phyloP scores from a whole-genome alignment of 2,888 invertebrate species.

The Apamea epomidion region DNA sequence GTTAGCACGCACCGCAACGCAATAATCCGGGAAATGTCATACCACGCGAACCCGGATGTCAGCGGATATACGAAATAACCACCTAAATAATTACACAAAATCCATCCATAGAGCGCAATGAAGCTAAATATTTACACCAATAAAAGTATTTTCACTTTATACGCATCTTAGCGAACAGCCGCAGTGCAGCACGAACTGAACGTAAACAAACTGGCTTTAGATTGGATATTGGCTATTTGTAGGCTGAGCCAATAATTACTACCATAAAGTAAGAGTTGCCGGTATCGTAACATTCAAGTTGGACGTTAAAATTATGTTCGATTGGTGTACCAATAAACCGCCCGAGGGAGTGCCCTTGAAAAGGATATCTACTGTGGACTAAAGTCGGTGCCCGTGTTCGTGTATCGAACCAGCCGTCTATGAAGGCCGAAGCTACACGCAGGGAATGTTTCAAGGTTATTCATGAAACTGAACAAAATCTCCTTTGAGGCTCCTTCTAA shows the following conservation, averaged over 20 bases:
- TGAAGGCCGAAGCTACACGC: conserved; percentile 76
- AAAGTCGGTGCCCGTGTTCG: conserved; percentile 74
- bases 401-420: conserved; percentile 81
- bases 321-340: conserved; percentile 59
- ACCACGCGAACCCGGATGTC: conserved; percentile 58
- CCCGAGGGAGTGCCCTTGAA: conserved; percentile 80
- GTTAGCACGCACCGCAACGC: conserved; percentile 64
- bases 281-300: conserved; percentile 59
- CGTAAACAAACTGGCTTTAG: conserved; percentile 67
- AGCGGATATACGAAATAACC: conserved; percentile 61
- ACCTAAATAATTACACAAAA: conserved; percentile 49
- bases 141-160: conserved; percentile 70
- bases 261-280: conserved; percentile 59
- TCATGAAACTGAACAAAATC: conserved; percentile 55
- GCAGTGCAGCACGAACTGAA: conserved; percentile 45
- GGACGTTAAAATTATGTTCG: conserved; percentile 67
- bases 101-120: conserved; percentile 42
- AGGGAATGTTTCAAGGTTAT: conserved; percentile 66
- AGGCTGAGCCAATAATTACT: conserved; percentile 56
- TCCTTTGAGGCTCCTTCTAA: conserved; percentile 13
- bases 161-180: conserved; percentile 51
- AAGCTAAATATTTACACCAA: conserved; percentile 69
- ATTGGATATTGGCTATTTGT: conserved; percentile 66
- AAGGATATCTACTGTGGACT: conserved; percentile 76
- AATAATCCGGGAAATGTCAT: conserved; percentile 68